Evolutionary conservation across 2,888 invertebrate species (phyloP).

Genomic region (Aspidiotus rigidus): DNA sequence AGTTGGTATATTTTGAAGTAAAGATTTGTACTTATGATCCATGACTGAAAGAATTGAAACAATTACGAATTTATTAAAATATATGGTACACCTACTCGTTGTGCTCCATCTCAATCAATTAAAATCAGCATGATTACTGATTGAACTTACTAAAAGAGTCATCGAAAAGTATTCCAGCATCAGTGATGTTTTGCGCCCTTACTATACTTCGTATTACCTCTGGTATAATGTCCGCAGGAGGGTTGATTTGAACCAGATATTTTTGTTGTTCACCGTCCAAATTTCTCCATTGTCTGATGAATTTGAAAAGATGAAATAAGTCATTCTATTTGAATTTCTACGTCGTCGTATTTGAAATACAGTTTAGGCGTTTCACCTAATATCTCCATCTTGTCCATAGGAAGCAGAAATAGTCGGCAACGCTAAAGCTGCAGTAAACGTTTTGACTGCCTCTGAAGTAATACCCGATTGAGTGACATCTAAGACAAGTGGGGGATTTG

Average conservation of each 20-base stretch:
- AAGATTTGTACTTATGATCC: conserved; percentile 87
- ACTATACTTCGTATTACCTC: conserved; percentile 75
- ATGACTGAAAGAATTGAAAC: conserved; percentile 53
- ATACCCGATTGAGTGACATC: conserved; percentile 74
- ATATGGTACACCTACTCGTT: not conserved
- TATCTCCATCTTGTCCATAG: conserved; percentile 74
- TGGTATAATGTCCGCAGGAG: conserved; percentile 75
- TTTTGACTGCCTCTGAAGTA: conserved; percentile 75
- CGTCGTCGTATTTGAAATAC: not conserved
- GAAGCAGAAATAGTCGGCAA: conserved; percentile 76
- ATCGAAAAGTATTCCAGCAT: conserved; percentile 86
- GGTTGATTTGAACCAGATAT: conserved; percentile 72
- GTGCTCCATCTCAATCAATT: not conserved
- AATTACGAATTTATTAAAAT: not conserved
- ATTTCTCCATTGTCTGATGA: conserved; percentile 64
- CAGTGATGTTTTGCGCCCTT: conserved; percentile 72
- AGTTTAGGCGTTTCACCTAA: conserved; percentile 42
- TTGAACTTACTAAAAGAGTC: conserved; percentile 61
- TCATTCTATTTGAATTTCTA: no score
- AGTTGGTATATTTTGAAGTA: conserved; percentile 80
- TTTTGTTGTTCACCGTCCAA: conserved; percentile 59
- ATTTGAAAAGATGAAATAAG: not conserved
- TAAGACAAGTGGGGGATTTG: conserved; percentile 66
- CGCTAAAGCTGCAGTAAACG: conserved; percentile 67
- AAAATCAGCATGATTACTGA: not conserved